phyloP scores from a whole-genome alignment of 2,113 vertebrate genomes.

The Rafetus swinhoei region DNA sequence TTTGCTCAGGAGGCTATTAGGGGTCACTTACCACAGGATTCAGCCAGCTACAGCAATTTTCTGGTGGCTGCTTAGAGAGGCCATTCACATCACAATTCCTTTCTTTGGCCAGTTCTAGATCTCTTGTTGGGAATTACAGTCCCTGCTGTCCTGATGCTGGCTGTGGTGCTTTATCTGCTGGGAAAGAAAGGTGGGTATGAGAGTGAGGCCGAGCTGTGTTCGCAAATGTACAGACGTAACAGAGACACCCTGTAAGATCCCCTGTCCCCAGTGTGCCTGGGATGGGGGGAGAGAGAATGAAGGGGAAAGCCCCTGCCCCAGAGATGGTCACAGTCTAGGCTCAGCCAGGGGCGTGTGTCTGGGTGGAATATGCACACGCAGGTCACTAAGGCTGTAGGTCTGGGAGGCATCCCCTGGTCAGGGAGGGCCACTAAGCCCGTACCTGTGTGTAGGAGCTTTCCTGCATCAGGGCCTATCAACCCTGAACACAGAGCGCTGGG shows the following conservation, averaged over 20 bases:
- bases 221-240: not conserved
- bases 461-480: too few relatives aligned
- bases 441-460: too few relatives aligned
- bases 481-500: too few relatives aligned
- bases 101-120: not conserved
- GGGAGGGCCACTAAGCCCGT: too few relatives aligned
- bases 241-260: not conserved
- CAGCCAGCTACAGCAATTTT: not conserved
- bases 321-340: too few relatives aligned
- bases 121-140: too few relatives aligned
- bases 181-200: not conserved
- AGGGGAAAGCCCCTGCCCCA: not conserved
- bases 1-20: too few relatives aligned
- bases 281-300: not conserved
- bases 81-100: not conserved
- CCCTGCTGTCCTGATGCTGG: not conserved
- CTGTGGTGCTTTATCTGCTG: not conserved
- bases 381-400: too few relatives aligned
- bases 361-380: too few relatives aligned
- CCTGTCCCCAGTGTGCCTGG: not conserved
- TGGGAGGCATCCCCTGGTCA: too few relatives aligned
- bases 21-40: not conserved
- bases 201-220: not conserved
- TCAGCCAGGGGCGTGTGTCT: too few relatives aligned
- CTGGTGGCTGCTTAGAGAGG: not conserved